phyloP scores from a whole-genome alignment of 2,113 vertebrate species.

The Anoura caudifer region DNA sequence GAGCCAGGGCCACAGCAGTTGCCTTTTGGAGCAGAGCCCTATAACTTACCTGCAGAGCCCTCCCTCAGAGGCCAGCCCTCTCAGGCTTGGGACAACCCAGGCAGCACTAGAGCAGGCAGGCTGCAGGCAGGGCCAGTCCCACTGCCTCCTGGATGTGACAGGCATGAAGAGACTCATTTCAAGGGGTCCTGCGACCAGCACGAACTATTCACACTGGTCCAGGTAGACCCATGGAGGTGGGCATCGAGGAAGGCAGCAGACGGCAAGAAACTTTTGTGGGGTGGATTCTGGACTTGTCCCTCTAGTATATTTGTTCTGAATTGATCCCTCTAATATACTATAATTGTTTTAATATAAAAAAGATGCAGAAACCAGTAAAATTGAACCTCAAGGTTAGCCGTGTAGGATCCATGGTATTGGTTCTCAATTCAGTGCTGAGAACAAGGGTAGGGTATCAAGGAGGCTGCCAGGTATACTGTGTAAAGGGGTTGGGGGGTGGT shows the following conservation, averaged over 20 bases:
- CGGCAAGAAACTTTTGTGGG: background rate
- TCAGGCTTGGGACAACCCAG: background rate
- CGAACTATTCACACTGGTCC: background rate
- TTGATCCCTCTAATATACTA: background rate
- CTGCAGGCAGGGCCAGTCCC: background rate
- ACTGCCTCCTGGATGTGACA: background rate
- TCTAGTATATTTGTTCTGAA: background rate
- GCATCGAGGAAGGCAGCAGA: background rate
- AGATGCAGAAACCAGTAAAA: background rate
- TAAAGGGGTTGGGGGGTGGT: background rate
- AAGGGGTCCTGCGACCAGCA: no score
- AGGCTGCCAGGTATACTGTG: background rate
- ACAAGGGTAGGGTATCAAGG: background rate
- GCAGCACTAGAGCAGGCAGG: background rate
- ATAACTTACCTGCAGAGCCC: no score
- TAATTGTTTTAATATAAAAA: background rate
- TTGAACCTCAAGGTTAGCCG: background rate
- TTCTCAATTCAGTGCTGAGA: background rate
- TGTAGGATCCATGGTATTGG: background rate
- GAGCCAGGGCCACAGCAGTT: background rate
- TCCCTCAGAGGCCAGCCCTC: background rate
- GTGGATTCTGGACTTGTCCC: background rate
- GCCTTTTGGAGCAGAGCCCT: background rate
- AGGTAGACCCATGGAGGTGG: background rate
- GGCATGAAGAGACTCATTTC: background rate